Base-by-base conservation (phyloP, 1,140 invertebrate genomes). In the Melitaea cinxia region DNA sequence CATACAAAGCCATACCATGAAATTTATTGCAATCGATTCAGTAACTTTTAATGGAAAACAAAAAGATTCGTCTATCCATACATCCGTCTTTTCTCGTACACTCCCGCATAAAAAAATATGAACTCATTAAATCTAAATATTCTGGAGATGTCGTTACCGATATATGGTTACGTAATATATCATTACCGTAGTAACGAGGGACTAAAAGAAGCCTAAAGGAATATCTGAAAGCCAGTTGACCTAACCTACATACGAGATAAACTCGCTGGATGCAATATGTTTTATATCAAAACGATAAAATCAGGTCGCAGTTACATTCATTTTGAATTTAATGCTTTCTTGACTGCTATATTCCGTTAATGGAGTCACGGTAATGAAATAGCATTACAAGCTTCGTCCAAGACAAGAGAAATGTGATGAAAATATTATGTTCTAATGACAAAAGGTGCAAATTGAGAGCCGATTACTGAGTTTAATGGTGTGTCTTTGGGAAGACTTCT, bases 171-270 rank as follows among this genome's bases (percentile, higher is more conserved):
- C 35, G 35, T 14, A 1, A 37, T 12, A 5, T 14, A 37, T 37
- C 35, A n/a, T 37, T 42, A 19, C 14, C 37, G 37, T 53, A 14
- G 4, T 30, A 23, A 19, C 6, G 17, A 30, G 14, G 15, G 37
- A 54, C 15, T 19, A 28, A 54, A 42, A 42, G n/a, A 39, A 10
- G 19, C 23, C 21, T 15, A 39, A 42, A 10, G 42, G 17, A 33
- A 30, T 33, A 49, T 63, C 54, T 63, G 54, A 70, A 55, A 65
- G 68, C 57, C 53, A 53, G 58, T 62, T 70, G 62, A 70, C 68
- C 68, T 70, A 70, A 70, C 63, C 68, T 65, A 70, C 62, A 65
- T 65, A 57, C 62, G 59, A 26, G 28, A 17, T 26, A 26, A 14
- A 14, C 35, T 42, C 17, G 37, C 14, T 17, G 14, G 37, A 17